phyloP scores from a whole-genome alignment of 2,888 invertebrate species.

The Empis stercorea region DNA sequence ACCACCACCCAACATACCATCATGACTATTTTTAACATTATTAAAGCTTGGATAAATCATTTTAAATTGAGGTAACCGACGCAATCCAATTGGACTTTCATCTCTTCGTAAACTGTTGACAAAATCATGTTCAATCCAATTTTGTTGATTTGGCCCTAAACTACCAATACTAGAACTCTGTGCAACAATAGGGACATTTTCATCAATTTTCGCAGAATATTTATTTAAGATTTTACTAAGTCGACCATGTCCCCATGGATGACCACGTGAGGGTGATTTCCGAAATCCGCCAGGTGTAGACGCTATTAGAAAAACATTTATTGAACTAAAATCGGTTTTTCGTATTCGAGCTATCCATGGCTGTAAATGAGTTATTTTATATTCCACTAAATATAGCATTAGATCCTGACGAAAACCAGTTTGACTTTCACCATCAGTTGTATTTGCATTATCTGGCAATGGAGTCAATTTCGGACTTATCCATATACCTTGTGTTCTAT shows the following conservation, averaged over 20 bases:
- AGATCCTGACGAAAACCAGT: slow-evolving; percentile 73
- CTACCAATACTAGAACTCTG: slow-evolving; percentile 90
- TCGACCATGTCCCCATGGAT: slow-evolving; percentile 49
- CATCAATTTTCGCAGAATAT: slow-evolving; percentile 44
- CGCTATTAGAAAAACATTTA: slow-evolving; percentile 73
- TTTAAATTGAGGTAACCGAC: slow-evolving; percentile 42
- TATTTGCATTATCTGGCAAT: slow-evolving; percentile 41
- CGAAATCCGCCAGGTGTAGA: slow-evolving; percentile 76
- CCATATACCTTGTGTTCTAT: slow-evolving; percentile 92
- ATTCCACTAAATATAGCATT: slow-evolving; percentile 60
- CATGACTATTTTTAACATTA: slow-evolving; percentile 77
- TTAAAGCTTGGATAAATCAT: slow-evolving; percentile 65
- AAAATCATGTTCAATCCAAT: slow-evolving; percentile 70
- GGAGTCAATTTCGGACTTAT: slow-evolving; percentile 67
- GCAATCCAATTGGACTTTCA: slow-evolving; percentile 39
- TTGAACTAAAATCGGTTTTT: slow-evolving; percentile 64
- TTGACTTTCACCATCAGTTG: slow-evolving; percentile 58
- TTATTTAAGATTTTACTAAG: slow-evolving; percentile 50
- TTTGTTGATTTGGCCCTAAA: slow-evolving; percentile 52
- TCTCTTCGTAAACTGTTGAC: slow-evolving; percentile 47
- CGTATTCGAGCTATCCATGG: slow-evolving; percentile 63
- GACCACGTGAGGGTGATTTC: slow-evolving; percentile 36
- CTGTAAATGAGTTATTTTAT: slow-evolving; percentile 52
- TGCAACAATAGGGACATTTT: slow-evolving; percentile 60
- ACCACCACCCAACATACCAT: slow-evolving; percentile 72